Base-by-base conservation (phyloP, 2,113 vertebrate species). In the Poecile atricapillus region DNA sequence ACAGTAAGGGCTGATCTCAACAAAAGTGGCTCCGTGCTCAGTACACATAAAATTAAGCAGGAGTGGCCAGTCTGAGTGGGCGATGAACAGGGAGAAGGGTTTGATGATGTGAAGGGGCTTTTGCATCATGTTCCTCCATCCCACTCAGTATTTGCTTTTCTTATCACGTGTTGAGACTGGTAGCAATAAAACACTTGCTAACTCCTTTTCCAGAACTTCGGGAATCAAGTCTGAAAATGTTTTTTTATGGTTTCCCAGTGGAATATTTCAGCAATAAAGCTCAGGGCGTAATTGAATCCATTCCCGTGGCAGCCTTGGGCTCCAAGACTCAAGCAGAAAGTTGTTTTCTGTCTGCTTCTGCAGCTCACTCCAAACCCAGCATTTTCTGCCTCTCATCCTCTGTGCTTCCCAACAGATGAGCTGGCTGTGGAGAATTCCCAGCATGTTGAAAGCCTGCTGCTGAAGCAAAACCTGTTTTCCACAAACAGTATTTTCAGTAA, bases 171-270 rank as follows among this genome's bases (percentile, higher is more conserved):
- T 31, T n/a, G 77, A 89, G 83, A 59, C 35, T 43, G 52, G 76
- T 65, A 89, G 56, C 73, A 71, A 64, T 62, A 93, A 93, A 91
- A 46, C 62, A 41, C 41, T 79, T 43, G 65, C 63, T 87, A 89
- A 83, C 46, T 91, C 91, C 69, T 91, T 89, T 93, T 85, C 77
- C 84, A 95, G 70, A 76, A 78, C 81, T 84, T 73, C 0, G 2
- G 70, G 91, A 81, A 84, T 84, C 65, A 33, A 91, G 84, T 87
- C 80, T 84, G 53, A 94, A 84, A 94, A 93, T 37, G 58, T 75
- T 92, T 91, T 82, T 82, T 79, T 90, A 71, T 10, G 70, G 62
- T 87, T 92, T 95, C 91, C 91, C 90, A 85, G 55, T 24, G 73
- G 84, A 91, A 58, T 67, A 67, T 88, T 87, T 89, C 67, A 59